Evolutionary conservation across 2,113 vertebrate species (phyloP), one percentile per base, ranked within the genome.

Genomic region (Triplophysa tibetana): DNA sequence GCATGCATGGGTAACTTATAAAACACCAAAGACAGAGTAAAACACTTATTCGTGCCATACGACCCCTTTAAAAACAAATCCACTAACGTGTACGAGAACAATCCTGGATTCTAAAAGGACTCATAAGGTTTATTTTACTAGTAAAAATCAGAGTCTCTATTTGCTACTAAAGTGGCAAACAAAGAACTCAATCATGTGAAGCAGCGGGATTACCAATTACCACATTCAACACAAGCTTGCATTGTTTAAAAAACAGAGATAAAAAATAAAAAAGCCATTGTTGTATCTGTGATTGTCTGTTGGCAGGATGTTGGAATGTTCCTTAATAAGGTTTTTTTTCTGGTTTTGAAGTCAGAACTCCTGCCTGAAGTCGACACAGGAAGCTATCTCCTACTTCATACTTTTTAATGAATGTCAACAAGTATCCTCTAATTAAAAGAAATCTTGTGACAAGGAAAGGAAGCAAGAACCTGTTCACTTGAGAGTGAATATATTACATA

Each of bases 271-370:
- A 83, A 81, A 45, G 4, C 84, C 9, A 63, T 81, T 41, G 50
- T 41, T 58, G 29, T 41, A 21, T 14, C 1, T 23, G 75, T 85
- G 82, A 89, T 79, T 86, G 88, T 88, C 72, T 83, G 7, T 85
- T 85, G 12, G 29, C 26, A 72, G 52, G 21, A 58, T 10, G 29
- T 58, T 73, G 52, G 7, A 52, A 89, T 26, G 62, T 73, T 81
- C 67, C 16, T 72, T 38, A 75, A 45, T 24, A 74, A 69, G 61
- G 69, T 62, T 0, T 56, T 75, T 83, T 87, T 75, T 80, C 75
- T 48, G 70, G 13, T 76, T 90, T 88, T 89, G 78, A 88, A 86
- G 83, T 85, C 78, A 85, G 11, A 45, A 45, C 78, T 82, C 84
- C 80, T 86, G 82, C 87, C 87, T 88, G 77, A 88, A 38, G 19